Conservation (phyloP, 1,140 invertebrate genomes). For the Lamellibrachia luymesi region DNA sequence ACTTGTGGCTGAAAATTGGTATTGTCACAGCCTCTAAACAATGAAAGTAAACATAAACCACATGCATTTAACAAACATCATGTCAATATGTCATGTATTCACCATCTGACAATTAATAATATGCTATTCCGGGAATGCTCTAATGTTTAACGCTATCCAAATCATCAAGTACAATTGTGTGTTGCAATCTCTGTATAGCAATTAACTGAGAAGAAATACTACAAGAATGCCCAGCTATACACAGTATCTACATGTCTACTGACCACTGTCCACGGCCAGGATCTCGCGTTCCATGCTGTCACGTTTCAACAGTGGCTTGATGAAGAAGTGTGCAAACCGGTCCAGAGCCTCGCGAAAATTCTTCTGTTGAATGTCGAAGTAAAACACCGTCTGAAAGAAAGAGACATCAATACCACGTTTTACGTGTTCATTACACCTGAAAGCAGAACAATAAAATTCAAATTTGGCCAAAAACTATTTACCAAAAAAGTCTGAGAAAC, state of each 20-base stretch:
- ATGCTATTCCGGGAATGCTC: no score
- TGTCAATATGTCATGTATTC: neutral
- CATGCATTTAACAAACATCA: neutral
- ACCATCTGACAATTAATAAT: no score
- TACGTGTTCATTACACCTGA: neutral
- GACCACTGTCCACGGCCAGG: slow-evolving; percentile 59
- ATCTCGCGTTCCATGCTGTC: slow-evolving; percentile 50
- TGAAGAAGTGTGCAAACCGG: slow-evolving; percentile 58
- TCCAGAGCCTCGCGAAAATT: slow-evolving; percentile 73
- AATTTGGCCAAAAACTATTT: neutral
- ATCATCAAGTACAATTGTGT: no score
- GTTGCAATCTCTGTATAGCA: no score
- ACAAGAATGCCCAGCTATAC: no score
- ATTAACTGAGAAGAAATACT: no score
- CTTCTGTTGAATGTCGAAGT: slow-evolving; percentile 82
- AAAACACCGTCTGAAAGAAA: slow-evolving; percentile 60
- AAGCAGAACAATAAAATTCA: neutral
- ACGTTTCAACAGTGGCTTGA: slow-evolving; percentile 44
- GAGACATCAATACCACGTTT: neutral
- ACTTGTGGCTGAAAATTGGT: no score
- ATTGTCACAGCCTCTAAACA: no score
- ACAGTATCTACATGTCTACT: neutral
- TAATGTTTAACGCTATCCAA: no score
- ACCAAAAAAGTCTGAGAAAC: no score
- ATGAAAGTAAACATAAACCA: no score